Conservation (phyloP, 2,888 invertebrate species). For the Actias luna region DNA sequence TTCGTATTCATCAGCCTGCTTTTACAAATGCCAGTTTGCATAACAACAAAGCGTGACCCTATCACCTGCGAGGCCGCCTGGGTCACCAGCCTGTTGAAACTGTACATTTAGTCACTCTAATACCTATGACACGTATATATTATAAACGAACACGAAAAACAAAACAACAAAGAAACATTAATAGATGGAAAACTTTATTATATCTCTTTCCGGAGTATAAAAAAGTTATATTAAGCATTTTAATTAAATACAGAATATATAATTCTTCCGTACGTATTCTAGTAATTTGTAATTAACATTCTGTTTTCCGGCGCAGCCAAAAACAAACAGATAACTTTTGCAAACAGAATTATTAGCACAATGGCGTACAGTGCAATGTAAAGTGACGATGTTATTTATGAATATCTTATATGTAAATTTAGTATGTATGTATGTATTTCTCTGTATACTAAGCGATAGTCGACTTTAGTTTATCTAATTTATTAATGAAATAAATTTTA, state of each 20-base stretch:
- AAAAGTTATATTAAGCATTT: not conserved
- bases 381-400: not conserved
- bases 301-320: not conserved
- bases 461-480: no score
- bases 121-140: no score
- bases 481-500: no score
- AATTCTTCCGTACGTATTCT: constrained; percentile 1
- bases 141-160: no score
- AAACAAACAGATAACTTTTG: not conserved
- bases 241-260: not conserved
- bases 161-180: not conserved
- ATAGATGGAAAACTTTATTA: not conserved
- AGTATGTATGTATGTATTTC: no score
- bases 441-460: no score
- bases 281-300: not conserved
- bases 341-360: not conserved
- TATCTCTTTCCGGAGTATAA: not conserved
- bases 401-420: no score
- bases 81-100: not conserved
- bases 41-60: not conserved
- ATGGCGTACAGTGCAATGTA: not conserved
- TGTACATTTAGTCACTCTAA: not conserved
- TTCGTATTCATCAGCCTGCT: not conserved
- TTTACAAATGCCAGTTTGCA: not conserved
- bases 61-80: not conserved